Base-by-base conservation (phyloP, 1,140 invertebrate genomes). In the Dendrolimus punctatus region DNA sequence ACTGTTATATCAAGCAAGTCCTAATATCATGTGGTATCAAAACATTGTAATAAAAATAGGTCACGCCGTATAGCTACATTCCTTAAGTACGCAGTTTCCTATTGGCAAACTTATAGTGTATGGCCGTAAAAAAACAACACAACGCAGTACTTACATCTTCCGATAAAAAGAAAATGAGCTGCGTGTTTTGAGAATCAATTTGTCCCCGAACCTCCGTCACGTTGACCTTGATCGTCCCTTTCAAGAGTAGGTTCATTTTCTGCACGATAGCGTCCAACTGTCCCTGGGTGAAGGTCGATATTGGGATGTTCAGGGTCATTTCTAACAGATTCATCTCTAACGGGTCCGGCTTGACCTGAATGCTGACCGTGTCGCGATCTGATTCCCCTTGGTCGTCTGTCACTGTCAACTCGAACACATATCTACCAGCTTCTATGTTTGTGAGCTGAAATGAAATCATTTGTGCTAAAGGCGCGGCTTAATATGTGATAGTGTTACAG, bases 321-420 rank as follows among this genome's bases (percentile, higher is more conserved):
- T 97, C 95, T 5, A 98, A 90, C 45, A 96, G 85, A 80, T 95
- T 91, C 65, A 91, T 84, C 37, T 94, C 80, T 66, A 94, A 87
- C 0, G 92, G 91, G 86, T 96, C 95, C 72, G 92, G 88, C 81
- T 96, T 95, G 0, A 98, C 94, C 71, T 94, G 93, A 6, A 98
- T 89, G 46, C 93, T 95, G 5, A 95, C 94, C 6, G 92, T 93
- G 75, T 98, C 95, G 9, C 92, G 90, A 64, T 91, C 91, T 0
- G 90, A 92, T 8, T 95, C 85, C 4, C 96, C 96, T 82, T 98
- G 96, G 54, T 95, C 94, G 84, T 99, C 97, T 43, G 90, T 93
- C 5, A 98, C 96, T 54, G 92, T 95, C 39, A 98, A 85, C 67
- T 92, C 93, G 70, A 98, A 99, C 1, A 95, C 91, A 68, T 98